Percentiles rank a stretch among this genome's conserved stretches.
These are phyloP conservation scores for Pogonomyrmex californicus DNA, from an alignment of 1,140 invertebrate species.

Conservation along the genomic window DNA sequence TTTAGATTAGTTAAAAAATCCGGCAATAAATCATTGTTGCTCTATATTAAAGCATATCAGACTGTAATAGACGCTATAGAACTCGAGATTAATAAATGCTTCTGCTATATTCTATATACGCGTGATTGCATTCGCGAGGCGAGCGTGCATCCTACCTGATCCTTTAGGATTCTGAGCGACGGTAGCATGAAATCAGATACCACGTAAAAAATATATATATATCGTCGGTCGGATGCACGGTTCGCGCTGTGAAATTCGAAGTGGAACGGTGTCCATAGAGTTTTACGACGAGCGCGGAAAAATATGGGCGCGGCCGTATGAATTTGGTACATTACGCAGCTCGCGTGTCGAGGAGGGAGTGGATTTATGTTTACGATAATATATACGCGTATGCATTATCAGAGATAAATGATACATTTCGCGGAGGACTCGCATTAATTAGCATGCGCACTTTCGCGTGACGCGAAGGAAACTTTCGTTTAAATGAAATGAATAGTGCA, in stretches of 20 bases:
- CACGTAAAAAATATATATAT: constrained; percentile 17
- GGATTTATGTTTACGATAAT: constrained; percentile 21
- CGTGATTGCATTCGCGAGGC: background rate
- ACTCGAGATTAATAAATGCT: constrained; percentile 5
- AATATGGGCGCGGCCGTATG: constrained; percentile 5
- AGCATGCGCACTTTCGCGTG: background rate
- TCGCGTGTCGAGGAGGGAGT: background rate
- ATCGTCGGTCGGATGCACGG: background rate
- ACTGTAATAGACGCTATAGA: background rate
- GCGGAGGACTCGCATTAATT: constrained; percentile 18
- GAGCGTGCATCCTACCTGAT: background rate
- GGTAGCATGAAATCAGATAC: constrained; percentile 29
- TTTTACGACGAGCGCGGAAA: constrained; percentile 39
- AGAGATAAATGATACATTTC: constrained; percentile 15
- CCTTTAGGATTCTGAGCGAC: constrained; percentile 8
- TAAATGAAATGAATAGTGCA: background rate
- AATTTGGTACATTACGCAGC: constrained; percentile 20
- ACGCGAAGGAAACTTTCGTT: constrained; percentile 11
- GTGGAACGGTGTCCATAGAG: constrained; percentile 23
- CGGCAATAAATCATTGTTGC: background rate
- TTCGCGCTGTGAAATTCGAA: constrained; percentile 31
- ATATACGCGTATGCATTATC: background rate
- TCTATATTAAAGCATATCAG: background rate
- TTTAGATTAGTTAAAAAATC: background rate
- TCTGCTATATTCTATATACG: background rate